phyloP scores from a whole-genome alignment of 2,797 vertebrate genomes.

The Lagocephalus sceleratus region DNA sequence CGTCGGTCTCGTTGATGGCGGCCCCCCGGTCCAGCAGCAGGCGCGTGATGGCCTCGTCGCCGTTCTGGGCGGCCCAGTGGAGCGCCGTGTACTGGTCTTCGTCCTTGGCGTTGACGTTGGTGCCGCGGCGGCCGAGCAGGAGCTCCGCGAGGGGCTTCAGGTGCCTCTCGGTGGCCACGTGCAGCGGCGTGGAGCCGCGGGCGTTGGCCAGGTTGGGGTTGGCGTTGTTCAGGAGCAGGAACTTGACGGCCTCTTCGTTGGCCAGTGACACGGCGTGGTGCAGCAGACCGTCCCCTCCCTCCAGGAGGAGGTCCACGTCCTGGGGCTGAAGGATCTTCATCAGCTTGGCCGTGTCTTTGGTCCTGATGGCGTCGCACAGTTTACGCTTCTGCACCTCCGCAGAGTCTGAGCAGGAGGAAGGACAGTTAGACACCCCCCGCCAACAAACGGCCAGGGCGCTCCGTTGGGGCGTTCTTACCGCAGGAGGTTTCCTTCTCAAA shows the following conservation, averaged over 20 bases:
- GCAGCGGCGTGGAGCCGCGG: constrained; percentile 88
- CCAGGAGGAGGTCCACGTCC: constrained; percentile 90
- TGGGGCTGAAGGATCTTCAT: constrained; percentile 99
- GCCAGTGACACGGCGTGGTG: constrained; percentile 85
- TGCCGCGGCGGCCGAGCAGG: constrained; percentile 84
- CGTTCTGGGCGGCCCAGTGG: constrained; percentile 92
- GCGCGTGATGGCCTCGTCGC: constrained; percentile 87
- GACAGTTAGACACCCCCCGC: too few relatives aligned
- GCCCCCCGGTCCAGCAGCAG: constrained; percentile 87
- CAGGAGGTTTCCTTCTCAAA: constrained; percentile 89
- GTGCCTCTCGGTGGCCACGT: constrained; percentile 86
- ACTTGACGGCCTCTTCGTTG: constrained; percentile 94
- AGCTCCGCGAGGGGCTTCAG: constrained; percentile 85
- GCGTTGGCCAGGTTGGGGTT: constrained; percentile 86
- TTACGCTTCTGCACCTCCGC: constrained; percentile 91
- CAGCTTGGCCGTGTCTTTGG: constrained; percentile 88
- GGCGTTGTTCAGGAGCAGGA: constrained; percentile 92
- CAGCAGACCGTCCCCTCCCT: constrained; percentile 86
- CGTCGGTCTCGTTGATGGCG: constrained; percentile 84
- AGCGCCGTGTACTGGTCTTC: constrained; percentile 98
- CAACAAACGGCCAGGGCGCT: too few relatives aligned
- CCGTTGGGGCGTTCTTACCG: constrained; percentile 64
- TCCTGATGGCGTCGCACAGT: constrained; percentile 88
- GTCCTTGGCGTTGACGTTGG: constrained; percentile 89
- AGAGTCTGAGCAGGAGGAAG: constrained; percentile 75